Percentiles rank a stretch among this genome's conserved stretches.
Evolutionary conservation across 1,140 invertebrate species (phyloP).

Genomic region (Drosophila obscura): DNA sequence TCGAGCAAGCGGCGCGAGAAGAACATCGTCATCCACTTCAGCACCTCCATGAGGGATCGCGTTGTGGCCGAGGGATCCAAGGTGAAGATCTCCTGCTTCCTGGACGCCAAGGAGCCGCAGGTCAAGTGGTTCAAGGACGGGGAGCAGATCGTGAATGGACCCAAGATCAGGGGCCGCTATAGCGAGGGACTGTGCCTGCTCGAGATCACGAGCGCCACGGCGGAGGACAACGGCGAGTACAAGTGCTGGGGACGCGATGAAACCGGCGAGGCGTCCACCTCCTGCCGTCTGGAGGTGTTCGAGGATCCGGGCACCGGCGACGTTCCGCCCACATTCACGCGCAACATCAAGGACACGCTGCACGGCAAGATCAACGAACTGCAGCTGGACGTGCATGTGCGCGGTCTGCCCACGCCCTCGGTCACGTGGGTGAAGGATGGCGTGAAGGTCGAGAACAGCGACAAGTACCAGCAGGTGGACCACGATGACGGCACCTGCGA

Average conservation of each 20-base stretch:
- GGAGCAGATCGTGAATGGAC: conserved; percentile 69
- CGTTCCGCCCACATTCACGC: conserved; percentile 81
- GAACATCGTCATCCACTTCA: conserved; percentile 80
- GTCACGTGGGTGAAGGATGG: conserved; percentile 92
- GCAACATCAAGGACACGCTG: conserved; percentile 86
- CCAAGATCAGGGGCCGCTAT: conserved; percentile 85
- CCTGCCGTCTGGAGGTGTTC: conserved; percentile 75
- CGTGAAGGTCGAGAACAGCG: conserved; percentile 85
- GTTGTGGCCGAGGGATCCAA: conserved; percentile 90
- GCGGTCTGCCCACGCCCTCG: conserved; percentile 88
- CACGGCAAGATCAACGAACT: conserved; percentile 89
- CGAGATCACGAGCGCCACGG: conserved; percentile 86
- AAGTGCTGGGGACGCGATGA: conserved; percentile 87
- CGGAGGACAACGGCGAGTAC: conserved; percentile 87
- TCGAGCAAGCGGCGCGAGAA: conserved; percentile 78
- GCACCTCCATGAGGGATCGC: conserved; percentile 87
- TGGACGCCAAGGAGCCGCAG: conserved; percentile 90
- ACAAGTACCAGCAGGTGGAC: conserved; percentile 85
- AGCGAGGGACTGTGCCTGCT: conserved; percentile 88
- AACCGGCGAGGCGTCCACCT: conserved; percentile 71
- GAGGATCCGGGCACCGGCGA: conserved; percentile 76
- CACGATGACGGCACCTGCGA: conserved; percentile 89
- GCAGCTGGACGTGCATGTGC: conserved; percentile 90
- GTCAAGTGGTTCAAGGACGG: conserved; percentile 92
- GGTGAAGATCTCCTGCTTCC: conserved; percentile 93